Evolutionary conservation across 1,140 invertebrate species (phyloP), one percentile per base, ranked within the genome.

Genomic region (Cheumatopsyche charites): DNA sequence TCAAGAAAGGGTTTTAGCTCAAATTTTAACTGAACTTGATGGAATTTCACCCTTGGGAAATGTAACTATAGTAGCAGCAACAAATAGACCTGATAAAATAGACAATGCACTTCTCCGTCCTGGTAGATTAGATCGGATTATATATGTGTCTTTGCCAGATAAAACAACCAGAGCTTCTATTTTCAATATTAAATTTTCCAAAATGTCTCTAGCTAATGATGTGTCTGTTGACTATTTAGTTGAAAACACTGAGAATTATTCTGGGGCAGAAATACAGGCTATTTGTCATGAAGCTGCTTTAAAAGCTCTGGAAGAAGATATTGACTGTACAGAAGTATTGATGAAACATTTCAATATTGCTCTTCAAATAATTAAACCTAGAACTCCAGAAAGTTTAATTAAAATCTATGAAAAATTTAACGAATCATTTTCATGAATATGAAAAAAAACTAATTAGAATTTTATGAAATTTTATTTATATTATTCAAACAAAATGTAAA

Each of bases 51-150:
- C 90, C 0, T 80, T 95, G 41, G 88, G 90, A 70, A 91, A 93
- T 79, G 95, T 99, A 0, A 93, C 91, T 4, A 89, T 99, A 72
- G 85, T 99, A 9, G 97, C 96, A n/a, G 97, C 98, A 0, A 99
- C 98, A 1, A 99, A 99, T 83, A 85, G 95, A 73, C 96, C 95
- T 0, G 94, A 97, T 83, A 89, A 90, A 81, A 92, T 98, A 67
- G 96, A 98, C 80, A 90, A 91, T 87, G 96, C 95, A 0, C 82
- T 98, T 9, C 79, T 97, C 19, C 84, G 95, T 74, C 94, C 94
- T 11, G 95, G 95, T 12, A 84, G 96, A 76, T 85, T 98, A n/a
- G 94, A 96, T 83, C 84, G 91, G 69, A 88, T 95, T 43, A 87
- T 97, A 71, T 96, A 97, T 80, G 94, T 98, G 9, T 90, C 93